phyloP scores from a whole-genome alignment of 2,888 invertebrate genomes.

The Leptopterna dolabrata region DNA sequence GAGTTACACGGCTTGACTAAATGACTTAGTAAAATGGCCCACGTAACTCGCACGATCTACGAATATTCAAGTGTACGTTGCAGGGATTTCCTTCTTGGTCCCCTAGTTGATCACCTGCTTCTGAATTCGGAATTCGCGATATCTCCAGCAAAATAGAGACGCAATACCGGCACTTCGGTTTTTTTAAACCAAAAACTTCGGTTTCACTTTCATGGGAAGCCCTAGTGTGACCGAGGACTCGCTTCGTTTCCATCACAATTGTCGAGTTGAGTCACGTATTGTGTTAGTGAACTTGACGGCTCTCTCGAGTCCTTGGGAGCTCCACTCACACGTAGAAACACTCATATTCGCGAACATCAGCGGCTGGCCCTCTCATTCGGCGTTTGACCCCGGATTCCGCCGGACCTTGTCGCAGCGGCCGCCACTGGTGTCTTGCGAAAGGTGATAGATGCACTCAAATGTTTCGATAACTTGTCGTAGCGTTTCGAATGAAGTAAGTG shows the following conservation, averaged over 20 bases:
- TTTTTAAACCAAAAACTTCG: neutral
- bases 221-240: slow-evolving; percentile 29
- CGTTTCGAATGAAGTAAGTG: no score
- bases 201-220: slow-evolving; percentile 47
- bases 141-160: neutral
- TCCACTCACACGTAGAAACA: slow-evolving; percentile 41
- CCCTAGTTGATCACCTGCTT: no score
- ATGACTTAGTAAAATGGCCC: no score
- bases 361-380: slow-evolving; percentile 26
- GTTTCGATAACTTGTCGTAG: no score
- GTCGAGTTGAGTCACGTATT: slow-evolving; percentile 53
- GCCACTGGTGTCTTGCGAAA: neutral
- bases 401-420: neutral
- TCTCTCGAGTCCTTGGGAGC: slow-evolving; percentile 31
- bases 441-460: neutral
- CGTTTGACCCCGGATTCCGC: slow-evolving; percentile 34
- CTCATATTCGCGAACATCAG: slow-evolving; percentile 38
- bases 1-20: no score
- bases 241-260: slow-evolving; percentile 52
- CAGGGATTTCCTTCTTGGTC: no score
- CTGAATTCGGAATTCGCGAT: no score
- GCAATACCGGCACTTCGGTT: neutral
- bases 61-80: no score
- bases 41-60: no score
- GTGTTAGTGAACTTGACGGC: slow-evolving; percentile 53